Evolutionary conservation across 1,140 invertebrate species (phyloP).

Genomic region (Heliconius eleuchia): DNA sequence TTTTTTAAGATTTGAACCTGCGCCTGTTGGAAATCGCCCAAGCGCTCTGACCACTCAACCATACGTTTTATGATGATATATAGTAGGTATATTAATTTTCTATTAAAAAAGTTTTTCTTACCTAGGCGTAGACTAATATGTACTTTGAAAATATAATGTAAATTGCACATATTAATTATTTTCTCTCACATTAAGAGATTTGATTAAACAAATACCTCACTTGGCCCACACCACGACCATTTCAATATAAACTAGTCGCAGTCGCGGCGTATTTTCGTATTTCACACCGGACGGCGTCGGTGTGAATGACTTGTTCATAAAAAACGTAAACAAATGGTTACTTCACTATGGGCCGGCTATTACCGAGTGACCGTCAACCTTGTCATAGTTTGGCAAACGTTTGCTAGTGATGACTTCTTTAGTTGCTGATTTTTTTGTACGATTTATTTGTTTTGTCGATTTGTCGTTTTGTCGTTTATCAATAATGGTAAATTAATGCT

Average conservation of each 20-base stretch:
- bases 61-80: too few relatives aligned
- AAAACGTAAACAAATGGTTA: slow-evolving; percentile 74
- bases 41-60: too few relatives aligned
- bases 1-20: too few relatives aligned
- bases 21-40: too few relatives aligned
- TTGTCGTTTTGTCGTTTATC: too few relatives aligned
- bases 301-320: slow-evolving; percentile 49
- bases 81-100: too few relatives aligned
- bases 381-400: slow-evolving; percentile 65
- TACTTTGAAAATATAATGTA: too few relatives aligned
- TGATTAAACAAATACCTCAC: slow-evolving; percentile 3
- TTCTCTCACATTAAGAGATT: too few relatives aligned
- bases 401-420: slow-evolving; percentile 68
- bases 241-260: not conserved
- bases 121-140: too few relatives aligned
- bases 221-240: not conserved
- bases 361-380: slow-evolving; percentile 68
- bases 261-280: slow-evolving; percentile 12
- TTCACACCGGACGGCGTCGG: slow-evolving; percentile 18
- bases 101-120: too few relatives aligned
- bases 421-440: slow-evolving; percentile 39
- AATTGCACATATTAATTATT: not conserved
- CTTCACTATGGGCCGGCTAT: slow-evolving; percentile 61
- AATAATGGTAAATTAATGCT: too few relatives aligned
- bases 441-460: not conserved